These are phyloP conservation scores for Hippopotamus amphibius DNA, from an alignment of 2,113 vertebrate species.

Conservation along the genomic window DNA sequence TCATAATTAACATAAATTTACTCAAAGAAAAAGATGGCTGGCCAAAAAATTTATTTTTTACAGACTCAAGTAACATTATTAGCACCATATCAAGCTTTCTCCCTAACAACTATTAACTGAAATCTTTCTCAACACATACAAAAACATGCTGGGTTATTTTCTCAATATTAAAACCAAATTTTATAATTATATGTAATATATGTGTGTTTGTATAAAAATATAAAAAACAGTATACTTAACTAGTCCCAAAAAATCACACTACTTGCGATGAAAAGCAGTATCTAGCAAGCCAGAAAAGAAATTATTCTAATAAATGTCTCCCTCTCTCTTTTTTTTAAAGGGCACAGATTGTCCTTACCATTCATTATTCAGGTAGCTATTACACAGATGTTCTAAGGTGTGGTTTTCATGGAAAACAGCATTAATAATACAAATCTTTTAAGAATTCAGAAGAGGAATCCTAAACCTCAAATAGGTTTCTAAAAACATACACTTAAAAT, in stretches of 20 bases:
- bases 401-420: background rate
- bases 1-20: constrained; percentile 34
- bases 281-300: constrained; percentile 48
- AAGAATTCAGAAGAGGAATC: constrained; percentile 22
- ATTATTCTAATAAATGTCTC: background rate
- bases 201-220: background rate
- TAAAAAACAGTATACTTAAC: background rate
- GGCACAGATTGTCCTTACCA: background rate
- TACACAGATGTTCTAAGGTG: background rate
- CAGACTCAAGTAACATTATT: background rate
- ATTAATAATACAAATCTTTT: constrained; percentile 1
- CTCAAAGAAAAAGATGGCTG: constrained; percentile 26
- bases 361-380: background rate
- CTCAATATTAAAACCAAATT: constrained; percentile 33
- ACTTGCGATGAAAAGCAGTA: constrained; percentile 36
- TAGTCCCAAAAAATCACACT: background rate
- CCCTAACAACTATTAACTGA: background rate
- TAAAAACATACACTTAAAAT: constrained; percentile 5
- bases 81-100: constrained; percentile 1
- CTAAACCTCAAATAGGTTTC: background rate
- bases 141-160: constrained; percentile 36
- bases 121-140: constrained; percentile 43
- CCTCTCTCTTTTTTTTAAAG: background rate
- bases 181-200: background rate
- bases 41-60: constrained; percentile 6